Evolutionary conservation across 2,888 invertebrate species (phyloP).

Genomic region (Erpobdella octoculata): DNA sequence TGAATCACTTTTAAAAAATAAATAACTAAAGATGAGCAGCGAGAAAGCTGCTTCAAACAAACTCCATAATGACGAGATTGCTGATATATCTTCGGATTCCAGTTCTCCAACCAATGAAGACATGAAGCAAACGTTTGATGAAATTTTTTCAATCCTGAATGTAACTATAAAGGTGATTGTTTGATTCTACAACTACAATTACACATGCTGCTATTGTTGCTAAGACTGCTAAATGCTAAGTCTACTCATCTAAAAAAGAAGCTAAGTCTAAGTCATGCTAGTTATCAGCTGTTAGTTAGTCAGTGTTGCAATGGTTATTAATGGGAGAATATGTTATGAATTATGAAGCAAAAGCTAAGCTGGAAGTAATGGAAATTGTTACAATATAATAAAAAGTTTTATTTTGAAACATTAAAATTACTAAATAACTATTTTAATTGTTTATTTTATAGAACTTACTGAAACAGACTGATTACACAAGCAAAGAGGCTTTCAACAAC

Average conservation of each 20-base stretch:
- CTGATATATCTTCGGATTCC: too few species aligned
- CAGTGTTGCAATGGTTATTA: neutral
- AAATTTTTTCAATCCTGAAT: conserved; percentile 4
- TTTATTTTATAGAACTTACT: conserved; percentile 33
- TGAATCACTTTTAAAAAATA: too few species aligned
- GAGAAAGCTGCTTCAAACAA: too few species aligned
- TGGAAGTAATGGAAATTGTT: neutral
- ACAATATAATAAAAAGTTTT: neutral
- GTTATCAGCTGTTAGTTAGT: too few species aligned
- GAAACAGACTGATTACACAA: conserved; percentile 31
- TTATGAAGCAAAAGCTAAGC: too few species aligned
- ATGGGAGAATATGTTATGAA: neutral
- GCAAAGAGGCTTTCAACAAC: conserved; percentile 26
- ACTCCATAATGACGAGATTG: too few species aligned
- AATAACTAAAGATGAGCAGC: too few species aligned
- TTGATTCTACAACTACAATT: neutral
- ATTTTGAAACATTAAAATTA: neutral
- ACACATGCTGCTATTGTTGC: neutral
- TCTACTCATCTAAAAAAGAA: too few species aligned
- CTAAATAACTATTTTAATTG: neutral
- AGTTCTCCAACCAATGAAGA: neutral
- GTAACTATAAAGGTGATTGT: neutral
- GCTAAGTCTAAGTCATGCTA: too few species aligned
- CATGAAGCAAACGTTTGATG: conserved; percentile 1
- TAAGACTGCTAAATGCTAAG: too few species aligned